These are phyloP conservation scores for Drosophila tanythrix DNA, from an alignment of 2,888 invertebrate species.

Conservation along the genomic window DNA sequence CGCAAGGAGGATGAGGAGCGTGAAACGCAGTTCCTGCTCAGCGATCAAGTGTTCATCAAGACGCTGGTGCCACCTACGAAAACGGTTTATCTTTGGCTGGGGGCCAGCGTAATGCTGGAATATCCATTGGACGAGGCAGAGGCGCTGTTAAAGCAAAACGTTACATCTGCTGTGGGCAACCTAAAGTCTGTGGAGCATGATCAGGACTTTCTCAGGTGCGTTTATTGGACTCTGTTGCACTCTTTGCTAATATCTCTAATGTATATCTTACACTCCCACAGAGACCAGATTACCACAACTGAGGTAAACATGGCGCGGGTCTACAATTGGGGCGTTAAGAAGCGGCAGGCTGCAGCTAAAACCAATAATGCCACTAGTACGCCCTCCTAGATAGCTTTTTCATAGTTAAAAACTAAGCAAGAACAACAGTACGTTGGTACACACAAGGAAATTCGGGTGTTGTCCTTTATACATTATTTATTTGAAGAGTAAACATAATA, in stretches of 20 bases:
- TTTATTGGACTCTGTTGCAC: background rate
- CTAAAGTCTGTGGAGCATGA: conserved; percentile 95
- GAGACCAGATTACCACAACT: conserved; percentile 98
- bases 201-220: conserved; percentile 94
- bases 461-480: conserved; percentile 62
- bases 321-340: conserved; percentile 99
- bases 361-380: conserved; percentile 43
- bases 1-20: conserved; percentile 91
- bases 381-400: conserved; percentile 48
- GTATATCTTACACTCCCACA: conserved; percentile 69
- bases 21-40: conserved; percentile 95
- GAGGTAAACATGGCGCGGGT: conserved; percentile 99
- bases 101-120: conserved; percentile 98
- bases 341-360: conserved; percentile 90
- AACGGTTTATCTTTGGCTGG: conserved; percentile 93
- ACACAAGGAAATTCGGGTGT: conserved; percentile 29
- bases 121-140: conserved; percentile 96
- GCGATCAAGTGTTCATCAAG: conserved; percentile 94
- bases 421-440: conserved; percentile 9
- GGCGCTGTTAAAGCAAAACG: conserved; percentile 92
- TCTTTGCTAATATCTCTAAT: background rate
- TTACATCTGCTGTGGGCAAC: conserved; percentile 93
- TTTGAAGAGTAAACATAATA: conserved; percentile 40
- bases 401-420: conserved; percentile 28
- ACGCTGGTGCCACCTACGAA: conserved; percentile 95